phyloP scores from a whole-genome alignment of 2,113 vertebrate genomes.

The Archilochus colubris region DNA sequence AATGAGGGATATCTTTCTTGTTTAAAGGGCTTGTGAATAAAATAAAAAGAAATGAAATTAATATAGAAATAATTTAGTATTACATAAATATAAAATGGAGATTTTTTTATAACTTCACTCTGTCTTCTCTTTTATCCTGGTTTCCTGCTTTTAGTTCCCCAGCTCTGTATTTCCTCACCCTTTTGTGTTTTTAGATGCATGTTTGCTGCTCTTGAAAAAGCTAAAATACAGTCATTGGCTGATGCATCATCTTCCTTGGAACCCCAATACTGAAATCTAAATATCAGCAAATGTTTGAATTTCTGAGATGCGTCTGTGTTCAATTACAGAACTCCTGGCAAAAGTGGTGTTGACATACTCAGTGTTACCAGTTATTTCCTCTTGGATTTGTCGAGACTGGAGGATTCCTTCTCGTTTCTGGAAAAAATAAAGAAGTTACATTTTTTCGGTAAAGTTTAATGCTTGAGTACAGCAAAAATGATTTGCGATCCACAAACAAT shows the following conservation, averaged over 20 bases:
- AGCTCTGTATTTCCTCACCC: neutral
- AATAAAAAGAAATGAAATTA: neutral
- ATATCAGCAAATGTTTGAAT: conserved; percentile 77
- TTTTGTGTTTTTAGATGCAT: conserved; percentile 60
- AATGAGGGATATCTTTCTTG: neutral
- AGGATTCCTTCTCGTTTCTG: conserved; percentile 98
- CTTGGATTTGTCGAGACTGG: conserved; percentile 95
- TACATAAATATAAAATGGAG: neutral
- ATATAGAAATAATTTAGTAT: neutral
- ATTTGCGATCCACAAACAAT: conserved; percentile 11
- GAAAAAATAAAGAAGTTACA: conserved; percentile 58
- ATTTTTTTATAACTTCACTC: neutral
- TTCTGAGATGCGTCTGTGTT: conserved; percentile 77
- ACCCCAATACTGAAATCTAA: conserved; percentile 76
- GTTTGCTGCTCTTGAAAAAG: conserved; percentile 69
- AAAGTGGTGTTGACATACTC: conserved; percentile 87
- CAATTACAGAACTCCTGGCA: conserved; percentile 74
- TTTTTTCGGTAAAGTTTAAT: conserved; percentile 54
- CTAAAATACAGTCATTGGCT: conserved; percentile 74
- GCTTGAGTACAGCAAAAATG: conserved; percentile 6
- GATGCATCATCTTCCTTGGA: conserved; percentile 71
- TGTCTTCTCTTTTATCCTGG: neutral
- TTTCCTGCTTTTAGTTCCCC: conserved; percentile 3
- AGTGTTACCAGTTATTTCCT: conserved; percentile 98
- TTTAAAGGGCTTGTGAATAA: neutral